These are phyloP conservation scores for Harpagoxenus sublaevis DNA, from an alignment of 2,888 invertebrate species.

Conservation along the genomic window DNA sequence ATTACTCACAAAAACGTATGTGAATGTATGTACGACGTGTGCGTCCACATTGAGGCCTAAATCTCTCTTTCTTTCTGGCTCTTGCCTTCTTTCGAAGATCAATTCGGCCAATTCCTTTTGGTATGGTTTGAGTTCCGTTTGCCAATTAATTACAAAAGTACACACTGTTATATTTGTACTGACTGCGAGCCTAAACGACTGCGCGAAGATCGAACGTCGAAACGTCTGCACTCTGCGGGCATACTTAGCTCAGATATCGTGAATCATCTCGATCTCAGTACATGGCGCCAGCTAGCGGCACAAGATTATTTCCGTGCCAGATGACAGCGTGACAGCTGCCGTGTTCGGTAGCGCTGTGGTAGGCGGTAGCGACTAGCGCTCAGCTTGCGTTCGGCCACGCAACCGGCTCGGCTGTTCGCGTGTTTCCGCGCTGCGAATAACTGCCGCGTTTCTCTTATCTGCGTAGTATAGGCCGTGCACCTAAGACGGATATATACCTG, in stretches of 20 bases:
- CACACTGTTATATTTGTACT: not conserved
- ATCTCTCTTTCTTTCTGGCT: no score
- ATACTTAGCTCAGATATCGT: not conserved
- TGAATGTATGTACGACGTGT: no score
- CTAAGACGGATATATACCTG: constrained; percentile 6
- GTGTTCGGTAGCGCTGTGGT: not conserved
- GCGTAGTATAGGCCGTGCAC: not conserved
- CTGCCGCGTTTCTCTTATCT: constrained; percentile 4
- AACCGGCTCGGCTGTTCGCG: not conserved
- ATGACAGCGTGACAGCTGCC: constrained; percentile 15
- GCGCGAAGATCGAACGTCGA: not conserved
- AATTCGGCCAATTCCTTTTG: no score
- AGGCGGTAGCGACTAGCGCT: no score
- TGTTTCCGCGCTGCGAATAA: not conserved
- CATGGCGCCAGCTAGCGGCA: constrained; percentile 41
- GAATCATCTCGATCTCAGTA: not conserved
- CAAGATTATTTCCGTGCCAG: not conserved
- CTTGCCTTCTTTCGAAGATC: no score
- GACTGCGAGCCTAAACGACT: not conserved
- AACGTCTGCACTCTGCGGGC: no score
- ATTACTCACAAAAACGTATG: no score
- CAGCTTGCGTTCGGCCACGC: not conserved
- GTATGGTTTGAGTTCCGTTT: not conserved
- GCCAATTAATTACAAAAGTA: no score
- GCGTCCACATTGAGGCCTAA: not conserved